Percentiles rank a stretch among this genome's conserved stretches.
Evolutionary conservation across 1,140 invertebrate species (phyloP).

Genomic region (Brachionus rubens): DNA sequence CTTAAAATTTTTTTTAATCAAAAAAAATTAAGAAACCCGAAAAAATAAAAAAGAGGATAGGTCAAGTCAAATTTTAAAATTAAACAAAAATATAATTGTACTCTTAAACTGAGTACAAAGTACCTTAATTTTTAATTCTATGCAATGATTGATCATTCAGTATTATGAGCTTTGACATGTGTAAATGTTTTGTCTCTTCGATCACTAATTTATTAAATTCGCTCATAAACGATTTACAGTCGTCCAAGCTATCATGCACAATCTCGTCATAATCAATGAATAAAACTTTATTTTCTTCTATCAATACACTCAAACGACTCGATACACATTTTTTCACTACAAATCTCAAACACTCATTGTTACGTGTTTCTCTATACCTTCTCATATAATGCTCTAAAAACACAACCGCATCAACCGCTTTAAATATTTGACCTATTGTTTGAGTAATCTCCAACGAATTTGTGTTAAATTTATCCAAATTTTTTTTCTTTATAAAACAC

Average conservation of each 20-base stretch:
- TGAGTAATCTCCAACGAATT: not conserved
- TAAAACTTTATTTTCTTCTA: not conserved
- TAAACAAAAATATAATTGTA: no score
- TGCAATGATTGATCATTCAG: constrained; percentile 1
- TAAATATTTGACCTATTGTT: not conserved
- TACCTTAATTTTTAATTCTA: not conserved
- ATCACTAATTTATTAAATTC: not conserved
- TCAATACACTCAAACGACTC: not conserved
- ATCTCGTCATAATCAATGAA: not conserved
- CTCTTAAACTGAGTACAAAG: no score
- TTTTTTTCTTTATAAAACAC: constrained; percentile 13
- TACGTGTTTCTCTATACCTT: not conserved
- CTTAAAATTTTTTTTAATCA: no score
- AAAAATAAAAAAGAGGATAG: no score
- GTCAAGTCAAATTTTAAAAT: no score
- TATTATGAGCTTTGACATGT: not conserved
- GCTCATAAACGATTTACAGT: not conserved
- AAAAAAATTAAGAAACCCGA: no score
- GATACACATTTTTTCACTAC: constrained; percentile 6
- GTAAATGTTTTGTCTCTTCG: not conserved
- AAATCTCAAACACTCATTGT: constrained; percentile 8
- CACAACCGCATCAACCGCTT: not conserved
- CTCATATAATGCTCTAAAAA: not conserved
- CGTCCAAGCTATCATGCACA: not conserved
- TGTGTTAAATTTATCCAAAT: not conserved